Conservation (phyloP, 2,797 vertebrate species). For the Hydrolagus colliei region DNA sequence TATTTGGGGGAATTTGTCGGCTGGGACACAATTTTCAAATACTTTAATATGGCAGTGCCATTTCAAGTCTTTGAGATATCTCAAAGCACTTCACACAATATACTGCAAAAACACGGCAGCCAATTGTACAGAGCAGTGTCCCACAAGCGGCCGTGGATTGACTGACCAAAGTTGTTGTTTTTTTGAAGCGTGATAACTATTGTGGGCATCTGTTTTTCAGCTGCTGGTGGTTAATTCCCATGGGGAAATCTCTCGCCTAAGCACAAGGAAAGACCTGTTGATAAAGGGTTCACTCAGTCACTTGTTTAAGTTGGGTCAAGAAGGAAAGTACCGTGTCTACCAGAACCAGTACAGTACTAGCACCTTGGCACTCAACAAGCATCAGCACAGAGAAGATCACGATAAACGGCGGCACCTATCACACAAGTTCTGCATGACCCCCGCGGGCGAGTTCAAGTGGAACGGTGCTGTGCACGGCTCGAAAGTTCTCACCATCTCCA, state of each 20-base stretch:
- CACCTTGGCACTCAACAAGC: conserved; percentile 88
- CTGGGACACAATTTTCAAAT: too few relatives aligned
- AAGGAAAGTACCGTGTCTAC: conserved; percentile 91
- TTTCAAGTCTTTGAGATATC: too few relatives aligned
- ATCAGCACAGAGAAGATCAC: conserved; percentile 95
- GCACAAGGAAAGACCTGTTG: conserved; percentile 75
- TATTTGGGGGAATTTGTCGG: too few relatives aligned
- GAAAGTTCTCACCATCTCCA: conserved; percentile 81
- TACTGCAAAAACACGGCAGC: too few relatives aligned
- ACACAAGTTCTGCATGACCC: conserved; percentile 93
- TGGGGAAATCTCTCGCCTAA: conserved; percentile 81
- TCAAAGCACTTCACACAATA: too few relatives aligned
- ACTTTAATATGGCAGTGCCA: too few relatives aligned
- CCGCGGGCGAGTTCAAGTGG: conserved; percentile 93
- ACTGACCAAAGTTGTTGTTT: too few relatives aligned
- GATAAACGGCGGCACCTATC: conserved; percentile 95
- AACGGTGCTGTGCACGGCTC: conserved; percentile 91
- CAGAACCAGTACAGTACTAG: conserved; percentile 96
- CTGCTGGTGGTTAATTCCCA: conserved; percentile 82
- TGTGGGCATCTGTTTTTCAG: conserved; percentile 47
- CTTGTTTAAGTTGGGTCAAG: conserved; percentile 89
- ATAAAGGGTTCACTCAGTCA: conserved; percentile 80
- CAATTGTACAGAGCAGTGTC: too few relatives aligned
- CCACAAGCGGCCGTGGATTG: too few relatives aligned
- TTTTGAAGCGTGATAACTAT: background rate